A percentile compares a stretch with the other conserved stretches of the same genome.
phyloP scores from a whole-genome alignment of 2,888 invertebrate genomes.

The Caradrina kadenii region DNA sequence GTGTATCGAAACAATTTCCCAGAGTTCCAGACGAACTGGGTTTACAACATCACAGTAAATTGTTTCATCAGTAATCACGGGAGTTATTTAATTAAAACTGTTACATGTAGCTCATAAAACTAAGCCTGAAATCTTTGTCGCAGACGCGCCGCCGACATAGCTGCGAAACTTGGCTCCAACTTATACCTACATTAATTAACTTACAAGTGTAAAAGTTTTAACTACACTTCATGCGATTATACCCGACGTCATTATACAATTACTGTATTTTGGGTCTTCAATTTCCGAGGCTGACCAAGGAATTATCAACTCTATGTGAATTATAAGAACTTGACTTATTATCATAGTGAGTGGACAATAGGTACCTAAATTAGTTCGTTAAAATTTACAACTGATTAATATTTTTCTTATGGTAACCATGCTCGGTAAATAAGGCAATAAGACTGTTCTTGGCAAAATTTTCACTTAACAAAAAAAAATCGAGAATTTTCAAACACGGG shows the following conservation, averaged over 20 bases:
- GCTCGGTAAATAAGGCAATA: neutral
- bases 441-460: neutral
- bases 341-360: neutral
- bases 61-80: conserved; percentile 71
- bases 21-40: conserved; percentile 51
- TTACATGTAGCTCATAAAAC: conserved; percentile 78
- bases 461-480: too few relatives aligned
- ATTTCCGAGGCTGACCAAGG: neutral
- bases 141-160: conserved; percentile 70
- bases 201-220: conserved; percentile 76
- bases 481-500: neutral
- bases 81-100: conserved; percentile 80
- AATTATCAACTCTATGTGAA: too few relatives aligned
- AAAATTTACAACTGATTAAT: neutral
- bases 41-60: conserved; percentile 67
- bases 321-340: neutral
- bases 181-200: conserved; percentile 73
- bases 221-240: conserved; percentile 74
- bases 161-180: conserved; percentile 72
- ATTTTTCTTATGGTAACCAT: neutral
- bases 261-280: conserved; percentile 45
- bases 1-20: conserved; percentile 30
- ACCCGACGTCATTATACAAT: conserved; percentile 61
- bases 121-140: conserved; percentile 78
- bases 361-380: neutral